Conservation (phyloP, 2,797 vertebrate genomes). For the Rallus crepitans region DNA sequence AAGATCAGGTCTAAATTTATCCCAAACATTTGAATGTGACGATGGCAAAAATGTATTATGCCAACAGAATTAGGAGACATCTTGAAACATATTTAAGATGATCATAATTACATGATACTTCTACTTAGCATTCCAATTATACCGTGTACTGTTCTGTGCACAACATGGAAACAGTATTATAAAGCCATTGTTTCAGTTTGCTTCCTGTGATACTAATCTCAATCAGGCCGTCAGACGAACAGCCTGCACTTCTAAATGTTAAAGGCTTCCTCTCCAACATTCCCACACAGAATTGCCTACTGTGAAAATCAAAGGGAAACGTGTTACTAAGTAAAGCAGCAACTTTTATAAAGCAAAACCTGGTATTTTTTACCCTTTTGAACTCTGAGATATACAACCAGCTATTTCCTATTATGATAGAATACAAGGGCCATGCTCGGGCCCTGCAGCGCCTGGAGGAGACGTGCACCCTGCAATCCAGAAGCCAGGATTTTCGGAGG, state of each 20-base stretch:
- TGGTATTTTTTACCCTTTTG: slow-evolving; percentile 81
- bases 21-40: neutral
- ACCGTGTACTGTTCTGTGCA: slow-evolving; percentile 65
- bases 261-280: slow-evolving; percentile 83
- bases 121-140: slow-evolving; percentile 68
- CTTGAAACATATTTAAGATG: slow-evolving; percentile 72
- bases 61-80: slow-evolving; percentile 17
- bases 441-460: neutral
- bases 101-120: slow-evolving; percentile 57
- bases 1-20: slow-evolving; percentile 43
- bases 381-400: slow-evolving; percentile 77
- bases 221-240: slow-evolving; percentile 71
- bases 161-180: slow-evolving; percentile 80
- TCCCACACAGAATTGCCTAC: slow-evolving; percentile 82
- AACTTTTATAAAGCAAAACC: slow-evolving; percentile 76
- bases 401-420: slow-evolving; percentile 79
- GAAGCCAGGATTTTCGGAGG: neutral
- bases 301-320: slow-evolving; percentile 85
- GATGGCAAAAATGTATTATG: slow-evolving; percentile 12
- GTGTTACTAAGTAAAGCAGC: slow-evolving; percentile 81
- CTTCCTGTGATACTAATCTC: slow-evolving; percentile 85
- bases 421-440: slow-evolving; percentile 30
- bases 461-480: neutral
- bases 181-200: slow-evolving; percentile 82
- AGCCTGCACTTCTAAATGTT: slow-evolving; percentile 77